Conservation (phyloP, 2,113 vertebrate species). For the Gnathonemus echidnorhynchus region DNA sequence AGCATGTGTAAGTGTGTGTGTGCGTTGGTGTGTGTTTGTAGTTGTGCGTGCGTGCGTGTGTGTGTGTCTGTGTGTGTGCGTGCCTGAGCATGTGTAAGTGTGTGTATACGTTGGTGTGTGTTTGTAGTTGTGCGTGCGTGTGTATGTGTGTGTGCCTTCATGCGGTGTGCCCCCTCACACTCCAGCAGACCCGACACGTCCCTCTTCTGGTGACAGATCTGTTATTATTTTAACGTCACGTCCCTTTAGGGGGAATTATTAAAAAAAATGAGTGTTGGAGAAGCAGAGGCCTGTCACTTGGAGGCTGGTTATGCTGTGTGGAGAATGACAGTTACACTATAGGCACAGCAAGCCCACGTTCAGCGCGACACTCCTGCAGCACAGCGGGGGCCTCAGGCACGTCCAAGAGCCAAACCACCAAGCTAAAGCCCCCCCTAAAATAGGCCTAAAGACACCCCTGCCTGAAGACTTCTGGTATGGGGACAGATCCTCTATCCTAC, state of each 20-base stretch:
- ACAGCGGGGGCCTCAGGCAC: background rate
- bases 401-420: background rate
- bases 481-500: background rate
- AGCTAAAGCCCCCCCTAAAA: background rate
- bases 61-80: background rate
- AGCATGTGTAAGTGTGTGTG: too few relatives aligned
- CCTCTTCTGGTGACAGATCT: background rate
- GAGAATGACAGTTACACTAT: background rate
- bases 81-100: background rate
- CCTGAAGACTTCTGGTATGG: background rate
- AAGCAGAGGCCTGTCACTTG: background rate
- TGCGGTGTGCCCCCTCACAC: background rate
- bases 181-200: background rate
- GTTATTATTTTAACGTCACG: background rate
- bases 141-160: background rate
- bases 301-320: background rate
- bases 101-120: background rate
- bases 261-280: background rate
- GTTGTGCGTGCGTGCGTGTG: background rate
- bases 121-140: background rate
- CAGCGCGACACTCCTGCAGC: background rate
- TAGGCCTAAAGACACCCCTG: background rate
- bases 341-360: background rate
- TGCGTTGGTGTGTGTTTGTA: too few relatives aligned
- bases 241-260: background rate